Evolutionary conservation across 2,113 vertebrate genomes (phyloP), one percentile per base, ranked within the genome.

Genomic region (Catharus minimus): DNA sequence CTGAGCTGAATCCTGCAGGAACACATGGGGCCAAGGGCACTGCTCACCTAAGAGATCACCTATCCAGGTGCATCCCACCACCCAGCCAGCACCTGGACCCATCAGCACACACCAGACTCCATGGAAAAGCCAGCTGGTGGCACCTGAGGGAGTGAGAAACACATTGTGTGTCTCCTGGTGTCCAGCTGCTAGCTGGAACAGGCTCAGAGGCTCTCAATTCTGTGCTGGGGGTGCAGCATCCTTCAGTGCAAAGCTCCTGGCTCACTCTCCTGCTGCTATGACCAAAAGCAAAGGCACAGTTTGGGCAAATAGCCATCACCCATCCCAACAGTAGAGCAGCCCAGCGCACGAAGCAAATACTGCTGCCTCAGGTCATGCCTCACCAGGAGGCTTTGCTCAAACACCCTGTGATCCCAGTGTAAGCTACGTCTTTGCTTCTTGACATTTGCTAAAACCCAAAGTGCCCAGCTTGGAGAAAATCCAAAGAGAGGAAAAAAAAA

Each of bases 121-220:
- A 41, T 0, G 0, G 21, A 14, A 77, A 33, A 81, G 22, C 17
- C 2, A 2, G 26, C 41, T 56, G 17, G 19, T 23, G 19, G 22
- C 53, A 38, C 44, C 30, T 18, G 0, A 77, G 28, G 58, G 33
- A 56, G 50, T 1, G 24, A n/a, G 27, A 38, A 27, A n/a, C 1
- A 0, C 1, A 0, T 14, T 41, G 64, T 2, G 46, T 7, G 18
- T 20, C 64, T 74, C 58, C 49, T 2, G 0, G 14, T 6, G 14
- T 9, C 62, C 2, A 1, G 26, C 64, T 74, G 58, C 41, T 26
- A n/a, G 17, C 28, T 8, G 3, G 3, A 32, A 15, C 41, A 22
- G 43, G 32, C 32, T 49, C 11, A 0, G 21, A 57, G 13, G 13
- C 7, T 76, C 71, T 49, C 66, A 50, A 0, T 30, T 38, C 47